Base-by-base conservation (phyloP, 2,113 vertebrate genomes). In the Pipra filicauda region DNA sequence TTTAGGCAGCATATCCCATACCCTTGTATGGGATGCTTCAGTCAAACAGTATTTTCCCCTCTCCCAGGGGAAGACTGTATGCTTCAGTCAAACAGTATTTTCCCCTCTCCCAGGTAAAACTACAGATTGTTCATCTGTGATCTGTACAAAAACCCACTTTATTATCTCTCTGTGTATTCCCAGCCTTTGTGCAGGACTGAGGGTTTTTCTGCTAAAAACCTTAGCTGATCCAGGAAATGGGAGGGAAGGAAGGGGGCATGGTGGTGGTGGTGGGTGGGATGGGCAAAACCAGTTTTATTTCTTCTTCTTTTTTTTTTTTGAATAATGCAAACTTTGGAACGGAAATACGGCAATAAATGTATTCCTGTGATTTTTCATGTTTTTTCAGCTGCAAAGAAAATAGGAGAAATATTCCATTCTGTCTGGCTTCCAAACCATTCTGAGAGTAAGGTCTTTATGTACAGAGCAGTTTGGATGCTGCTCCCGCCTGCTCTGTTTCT, bases 331-430 rank as follows among this genome's bases (percentile, higher is more conserved):
- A 97, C 41, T 96, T 96, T 92, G 96, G 96, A 96, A 96, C 89
- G 77, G 93, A 98, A 97, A 95, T 92, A 96, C 66, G 12, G 92
- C 88, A 92, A 95, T 96, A 98, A 98, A 97, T 76, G 71, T 58
- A 70, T 76, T 96, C 86, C 85, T 96, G 95, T 97, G 95, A 97
- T 89, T 95, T 95, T 96, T 94, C 59, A 85, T 97, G 97, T 98
- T 98, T 98, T 98, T 97, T 96, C 97, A 97, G 98, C 97, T 98
- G 97, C 92, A 97, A 97, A 96, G 97, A 97, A 98, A 98, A 98
- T 90, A 97, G 93, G 86, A 96, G 94, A 97, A 97, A 97, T 97
- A 91, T 98, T 98, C 97, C 97, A 97, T 97, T 97, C 96, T 97
- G 97, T 97, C 94, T 96, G 82, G 84, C 74, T 95, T 98, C 98